phyloP scores from a whole-genome alignment of 1,140 invertebrate genomes.

The Leptinotarsa lineolata region DNA sequence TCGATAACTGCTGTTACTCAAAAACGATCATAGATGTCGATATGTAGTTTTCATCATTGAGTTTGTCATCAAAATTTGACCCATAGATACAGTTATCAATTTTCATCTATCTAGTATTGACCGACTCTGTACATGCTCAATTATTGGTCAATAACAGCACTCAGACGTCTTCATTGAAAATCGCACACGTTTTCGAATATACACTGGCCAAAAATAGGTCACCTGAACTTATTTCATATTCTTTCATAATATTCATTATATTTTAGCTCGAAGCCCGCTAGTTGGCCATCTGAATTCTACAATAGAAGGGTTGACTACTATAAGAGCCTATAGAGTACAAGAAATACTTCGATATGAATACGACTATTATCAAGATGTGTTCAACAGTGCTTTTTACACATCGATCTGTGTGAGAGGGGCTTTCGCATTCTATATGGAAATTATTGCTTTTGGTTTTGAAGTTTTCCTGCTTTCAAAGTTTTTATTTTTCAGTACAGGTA shows the following conservation, averaged over 20 bases:
- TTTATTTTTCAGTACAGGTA: slow-evolving; percentile 51
- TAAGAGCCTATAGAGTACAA: slow-evolving; percentile 82
- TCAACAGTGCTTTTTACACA: slow-evolving; percentile 70
- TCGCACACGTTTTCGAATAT: too few relatives aligned
- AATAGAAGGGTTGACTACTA: slow-evolving; percentile 78
- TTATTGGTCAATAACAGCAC: too few relatives aligned
- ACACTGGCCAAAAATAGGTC: too few relatives aligned
- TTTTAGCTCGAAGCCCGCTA: slow-evolving; percentile 63
- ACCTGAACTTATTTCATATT: too few relatives aligned
- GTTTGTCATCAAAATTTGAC: too few relatives aligned
- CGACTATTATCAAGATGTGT: slow-evolving; percentile 76
- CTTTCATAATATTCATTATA: slow-evolving; percentile 6
- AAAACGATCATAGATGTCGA: too few relatives aligned
- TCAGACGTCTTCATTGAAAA: too few relatives aligned
- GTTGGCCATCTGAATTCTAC: slow-evolving; percentile 72
- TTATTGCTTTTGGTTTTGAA: slow-evolving; percentile 75
- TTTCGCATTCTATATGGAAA: slow-evolving; percentile 80
- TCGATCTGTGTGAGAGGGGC: slow-evolving; percentile 66
- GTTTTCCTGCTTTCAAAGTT: slow-evolving; percentile 65
- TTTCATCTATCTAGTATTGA: too few relatives aligned
- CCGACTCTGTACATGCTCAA: too few relatives aligned
- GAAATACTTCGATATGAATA: slow-evolving; percentile 79
- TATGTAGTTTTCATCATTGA: too few relatives aligned
- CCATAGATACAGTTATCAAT: too few relatives aligned
- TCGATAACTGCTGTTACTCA: too few relatives aligned